Conservation (phyloP, 2,888 invertebrate species). For the Pycnomerus fuliginosus region DNA sequence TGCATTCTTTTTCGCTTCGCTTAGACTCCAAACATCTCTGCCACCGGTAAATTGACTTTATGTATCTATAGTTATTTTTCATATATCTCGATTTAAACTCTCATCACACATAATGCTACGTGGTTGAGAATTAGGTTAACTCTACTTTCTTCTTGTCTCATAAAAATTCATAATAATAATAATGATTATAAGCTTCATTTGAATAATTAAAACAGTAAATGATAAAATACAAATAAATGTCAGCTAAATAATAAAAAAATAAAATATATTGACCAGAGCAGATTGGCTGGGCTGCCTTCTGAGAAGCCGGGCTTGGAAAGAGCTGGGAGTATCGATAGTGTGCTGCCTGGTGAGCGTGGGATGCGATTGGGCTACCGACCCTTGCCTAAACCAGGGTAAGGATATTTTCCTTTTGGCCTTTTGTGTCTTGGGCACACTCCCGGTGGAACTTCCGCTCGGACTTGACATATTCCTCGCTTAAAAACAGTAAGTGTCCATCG, state of each 20-base stretch:
- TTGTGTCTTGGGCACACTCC: constrained; percentile 54
- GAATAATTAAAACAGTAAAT: too few relatives aligned
- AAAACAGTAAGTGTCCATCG: neutral
- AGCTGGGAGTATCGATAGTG: constrained; percentile 87
- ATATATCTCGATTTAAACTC: too few relatives aligned
- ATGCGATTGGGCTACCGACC: constrained; percentile 72
- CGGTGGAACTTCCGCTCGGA: constrained; percentile 35
- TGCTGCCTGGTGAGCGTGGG: constrained; percentile 79
- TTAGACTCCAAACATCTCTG: too few relatives aligned
- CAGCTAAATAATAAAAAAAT: constrained; percentile 6
- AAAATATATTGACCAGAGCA: constrained; percentile 48
- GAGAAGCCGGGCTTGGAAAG: constrained; percentile 75
- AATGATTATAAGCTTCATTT: too few relatives aligned
- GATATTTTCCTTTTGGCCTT: constrained; percentile 84
- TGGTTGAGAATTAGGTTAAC: too few relatives aligned
- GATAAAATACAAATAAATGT: too few relatives aligned
- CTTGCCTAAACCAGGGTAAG: constrained; percentile 86
- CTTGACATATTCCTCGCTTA: constrained; percentile 18
- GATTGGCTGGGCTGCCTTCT: constrained; percentile 66
- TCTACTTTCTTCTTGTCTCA: too few relatives aligned
- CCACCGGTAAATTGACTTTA: too few relatives aligned
- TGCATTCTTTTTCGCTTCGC: too few relatives aligned
- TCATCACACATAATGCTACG: too few relatives aligned
- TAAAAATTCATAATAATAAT: too few relatives aligned
- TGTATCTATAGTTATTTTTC: too few relatives aligned